Conservation (phyloP, 2,113 vertebrate genomes). For the Pelusios castaneus region DNA sequence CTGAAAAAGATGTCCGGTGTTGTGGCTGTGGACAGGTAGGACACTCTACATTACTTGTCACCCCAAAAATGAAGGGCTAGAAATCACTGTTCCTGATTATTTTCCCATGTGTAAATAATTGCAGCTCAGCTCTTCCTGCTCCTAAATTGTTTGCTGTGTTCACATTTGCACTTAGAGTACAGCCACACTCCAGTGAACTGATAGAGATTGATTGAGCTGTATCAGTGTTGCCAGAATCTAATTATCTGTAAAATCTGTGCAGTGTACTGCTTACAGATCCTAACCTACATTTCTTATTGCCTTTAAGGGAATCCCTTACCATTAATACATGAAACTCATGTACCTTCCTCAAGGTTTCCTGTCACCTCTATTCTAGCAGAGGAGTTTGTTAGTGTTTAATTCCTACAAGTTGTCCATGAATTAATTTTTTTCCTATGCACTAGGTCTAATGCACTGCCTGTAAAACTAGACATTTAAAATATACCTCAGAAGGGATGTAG, state of each 20-base stretch:
- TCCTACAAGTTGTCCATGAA: neutral
- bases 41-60: neutral
- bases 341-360: neutral
- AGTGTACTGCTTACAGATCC: neutral
- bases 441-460: neutral
- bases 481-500: neutral
- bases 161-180: neutral
- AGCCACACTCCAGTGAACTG: neutral
- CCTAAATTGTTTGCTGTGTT: neutral
- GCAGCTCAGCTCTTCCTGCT: neutral
- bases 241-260: neutral
- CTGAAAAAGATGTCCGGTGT: neutral
- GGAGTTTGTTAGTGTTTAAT: neutral
- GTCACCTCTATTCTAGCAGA: neutral
- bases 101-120: neutral
- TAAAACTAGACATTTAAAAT: neutral
- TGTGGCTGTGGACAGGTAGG: neutral
- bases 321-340: neutral
- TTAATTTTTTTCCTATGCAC: neutral
- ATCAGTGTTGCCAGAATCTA: neutral
- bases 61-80: neutral
- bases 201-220: neutral
- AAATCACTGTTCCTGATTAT: neutral
- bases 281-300: neutral
- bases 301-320: neutral